A percentile compares a stretch with the other conserved stretches of the same genome.
Conservation (phyloP, 1,140 invertebrate species). For the Drosophila lacertosa region DNA sequence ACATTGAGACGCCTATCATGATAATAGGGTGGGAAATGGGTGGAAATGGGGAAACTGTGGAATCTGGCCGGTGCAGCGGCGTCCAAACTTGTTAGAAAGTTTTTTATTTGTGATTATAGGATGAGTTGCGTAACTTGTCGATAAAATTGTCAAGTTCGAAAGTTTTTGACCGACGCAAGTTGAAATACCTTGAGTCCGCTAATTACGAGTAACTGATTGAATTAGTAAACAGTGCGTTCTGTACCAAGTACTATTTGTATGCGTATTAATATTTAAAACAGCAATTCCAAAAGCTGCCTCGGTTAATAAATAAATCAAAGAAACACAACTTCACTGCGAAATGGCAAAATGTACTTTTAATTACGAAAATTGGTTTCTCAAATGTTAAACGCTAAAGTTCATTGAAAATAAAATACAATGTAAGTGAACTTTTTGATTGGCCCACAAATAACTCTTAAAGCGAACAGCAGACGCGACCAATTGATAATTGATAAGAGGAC, state of each 20-base stretch:
- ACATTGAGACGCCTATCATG: not conserved
- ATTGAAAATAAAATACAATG: not conserved
- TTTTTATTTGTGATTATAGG: slow-evolving; percentile 57
- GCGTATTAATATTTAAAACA: slow-evolving; percentile 38
- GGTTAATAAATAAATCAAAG: not conserved
- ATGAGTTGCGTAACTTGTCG: slow-evolving; percentile 4
- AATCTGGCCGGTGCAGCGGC: not conserved
- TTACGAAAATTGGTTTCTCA: slow-evolving; percentile 6
- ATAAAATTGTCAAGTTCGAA: slow-evolving; percentile 40
- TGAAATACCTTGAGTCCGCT: not conserved
- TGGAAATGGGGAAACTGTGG: not conserved
- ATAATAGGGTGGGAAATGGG: not conserved
- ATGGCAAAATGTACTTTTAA: slow-evolving; percentile 9
- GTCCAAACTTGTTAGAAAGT: slow-evolving; percentile 58
- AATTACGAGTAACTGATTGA: slow-evolving; percentile 4
- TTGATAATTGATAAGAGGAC: not conserved
- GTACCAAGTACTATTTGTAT: slow-evolving; percentile 15
- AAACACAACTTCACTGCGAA: no score
- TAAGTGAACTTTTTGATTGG: not conserved
- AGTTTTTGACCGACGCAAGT: slow-evolving; percentile 8
- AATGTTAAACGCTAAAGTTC: not conserved
- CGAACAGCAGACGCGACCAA: not conserved
- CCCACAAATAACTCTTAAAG: not conserved
- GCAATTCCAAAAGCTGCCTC: slow-evolving; percentile 21
- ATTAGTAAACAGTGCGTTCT: not conserved